Evolutionary conservation across 1,140 invertebrate genomes (phyloP).

Genomic region (Caenorhabditis remanei): DNA sequence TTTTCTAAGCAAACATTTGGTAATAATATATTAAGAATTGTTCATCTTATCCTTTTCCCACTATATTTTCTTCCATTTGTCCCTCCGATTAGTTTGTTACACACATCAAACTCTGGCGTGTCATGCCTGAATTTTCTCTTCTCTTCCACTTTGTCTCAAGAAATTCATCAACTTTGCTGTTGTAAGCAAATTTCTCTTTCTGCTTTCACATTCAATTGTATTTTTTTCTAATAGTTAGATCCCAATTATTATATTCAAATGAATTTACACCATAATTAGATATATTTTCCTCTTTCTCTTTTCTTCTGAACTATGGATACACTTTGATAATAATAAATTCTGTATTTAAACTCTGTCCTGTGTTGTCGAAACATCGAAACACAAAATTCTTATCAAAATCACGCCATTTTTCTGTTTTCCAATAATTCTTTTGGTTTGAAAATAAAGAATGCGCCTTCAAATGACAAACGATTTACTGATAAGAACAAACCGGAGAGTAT

Average conservation of each 20-base stretch:
- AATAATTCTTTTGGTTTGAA: too few relatives aligned
- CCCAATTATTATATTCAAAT: background rate
- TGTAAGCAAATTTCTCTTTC: constrained; percentile 44
- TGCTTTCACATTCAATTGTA: constrained; percentile 28
- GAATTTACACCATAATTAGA: background rate
- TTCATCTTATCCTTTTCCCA: background rate
- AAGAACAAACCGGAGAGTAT: constrained; percentile 42
- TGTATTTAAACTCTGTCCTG: too few relatives aligned
- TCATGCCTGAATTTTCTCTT: constrained; percentile 21
- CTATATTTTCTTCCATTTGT: background rate
- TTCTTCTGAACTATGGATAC: too few relatives aligned
- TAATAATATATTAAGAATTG: background rate
- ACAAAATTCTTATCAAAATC: too few relatives aligned
- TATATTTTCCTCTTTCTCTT: too few relatives aligned
- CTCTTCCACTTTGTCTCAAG: constrained; percentile 18
- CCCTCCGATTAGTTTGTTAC: constrained; percentile 30
- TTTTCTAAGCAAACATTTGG: background rate
- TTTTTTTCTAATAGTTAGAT: constrained; percentile 38
- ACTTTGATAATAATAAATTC: too few relatives aligned
- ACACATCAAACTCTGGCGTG: constrained; percentile 51
- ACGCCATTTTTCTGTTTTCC: too few relatives aligned
- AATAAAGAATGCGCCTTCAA: background rate
- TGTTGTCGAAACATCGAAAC: too few relatives aligned
- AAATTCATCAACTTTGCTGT: constrained; percentile 52
- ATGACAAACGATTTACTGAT: constrained; percentile 45